Evolutionary conservation across 2,797 vertebrate genomes (phyloP), one percentile per base, ranked within the genome.

Genomic region (Gobio occitaniae): DNA sequence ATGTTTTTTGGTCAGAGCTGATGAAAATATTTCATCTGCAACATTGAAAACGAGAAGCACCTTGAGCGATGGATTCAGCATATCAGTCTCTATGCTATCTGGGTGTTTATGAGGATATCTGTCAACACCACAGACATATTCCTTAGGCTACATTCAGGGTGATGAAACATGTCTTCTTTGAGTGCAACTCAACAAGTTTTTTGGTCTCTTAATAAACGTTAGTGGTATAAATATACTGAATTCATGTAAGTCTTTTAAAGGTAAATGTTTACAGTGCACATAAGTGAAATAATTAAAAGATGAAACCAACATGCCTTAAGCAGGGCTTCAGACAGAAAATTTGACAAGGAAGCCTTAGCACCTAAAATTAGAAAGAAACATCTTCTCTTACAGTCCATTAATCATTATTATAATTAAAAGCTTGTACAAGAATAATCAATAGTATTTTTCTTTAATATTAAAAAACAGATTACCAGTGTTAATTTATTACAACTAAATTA

Each of bases 1-100:
- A 78, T 81, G 68, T 36, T 66, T 82, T 77, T 92, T 89, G 90
- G 82, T 91, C 88, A 88, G 84, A 84, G 88, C 85, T 81, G 88
- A 81, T 88, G 87, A 86, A 87, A 91, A 89, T 86, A 87, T 87
- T 87, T 88, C 15, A 79, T 86, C 85, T 63, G 66, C 61, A 85
- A 84, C 32, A 71, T 80, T 88, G 78, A 85, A 36, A 83, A 74
- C 48, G 82, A 41, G 41, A 75, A 86, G 82, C 83, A 88, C 83
- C 89, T 78, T 76, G 71, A 86, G 90, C 82, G 75, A 88, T 68
- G 59, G 13, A 59, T 89, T 68, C 83, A 29, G 52, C 65, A 50
- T 86, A 88, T 44, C 56, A 86, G 89, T 89, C 48, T 83, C 44
- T 84, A 82, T 48, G 25, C 83, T 86, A 72, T 86, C 79, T 19